Conservation (phyloP, 2,797 vertebrate species). For the Loriculus beryllinus region DNA sequence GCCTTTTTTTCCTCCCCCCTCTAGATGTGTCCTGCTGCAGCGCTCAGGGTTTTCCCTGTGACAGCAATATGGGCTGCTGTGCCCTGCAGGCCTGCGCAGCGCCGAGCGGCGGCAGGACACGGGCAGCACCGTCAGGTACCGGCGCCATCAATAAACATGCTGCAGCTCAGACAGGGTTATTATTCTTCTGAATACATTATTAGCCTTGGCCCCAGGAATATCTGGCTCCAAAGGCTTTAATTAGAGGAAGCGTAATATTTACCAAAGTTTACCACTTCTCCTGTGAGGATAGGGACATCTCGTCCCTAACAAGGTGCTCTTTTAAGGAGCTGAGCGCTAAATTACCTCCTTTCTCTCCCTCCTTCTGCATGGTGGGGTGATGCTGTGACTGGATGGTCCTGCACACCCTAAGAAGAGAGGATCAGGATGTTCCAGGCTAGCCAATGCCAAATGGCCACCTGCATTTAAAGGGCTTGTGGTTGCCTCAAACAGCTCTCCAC, state of each 20-base stretch:
- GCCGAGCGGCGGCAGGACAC: conserved; percentile 51
- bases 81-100: conserved; percentile 79
- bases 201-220: conserved; percentile 63
- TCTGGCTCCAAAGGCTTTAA: conserved; percentile 67
- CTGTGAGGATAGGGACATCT: not conserved
- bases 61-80: conserved; percentile 82
- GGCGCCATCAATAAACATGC: conserved; percentile 68
- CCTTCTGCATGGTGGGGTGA: not conserved
- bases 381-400: fast-evolving
- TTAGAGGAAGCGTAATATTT: conserved; percentile 69
- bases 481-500: not conserved
- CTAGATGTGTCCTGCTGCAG: conserved; percentile 49
- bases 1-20: conserved; percentile 38
- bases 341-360: not conserved
- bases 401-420: too few relatives aligned
- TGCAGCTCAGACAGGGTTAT: conserved; percentile 36
- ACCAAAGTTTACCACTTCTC: conserved; percentile 29
- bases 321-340: not conserved
- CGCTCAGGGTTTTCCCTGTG: conserved; percentile 48
- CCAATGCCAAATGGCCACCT: fast-evolving
- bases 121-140: conserved; percentile 81
- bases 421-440: fast-evolving
- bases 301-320: fast-evolving
- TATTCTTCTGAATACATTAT: conserved; percentile 60
- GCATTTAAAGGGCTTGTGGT: not conserved